Base-by-base conservation (phyloP, 2,113 vertebrate genomes). In the Oncorhynchus gorbuscha region DNA sequence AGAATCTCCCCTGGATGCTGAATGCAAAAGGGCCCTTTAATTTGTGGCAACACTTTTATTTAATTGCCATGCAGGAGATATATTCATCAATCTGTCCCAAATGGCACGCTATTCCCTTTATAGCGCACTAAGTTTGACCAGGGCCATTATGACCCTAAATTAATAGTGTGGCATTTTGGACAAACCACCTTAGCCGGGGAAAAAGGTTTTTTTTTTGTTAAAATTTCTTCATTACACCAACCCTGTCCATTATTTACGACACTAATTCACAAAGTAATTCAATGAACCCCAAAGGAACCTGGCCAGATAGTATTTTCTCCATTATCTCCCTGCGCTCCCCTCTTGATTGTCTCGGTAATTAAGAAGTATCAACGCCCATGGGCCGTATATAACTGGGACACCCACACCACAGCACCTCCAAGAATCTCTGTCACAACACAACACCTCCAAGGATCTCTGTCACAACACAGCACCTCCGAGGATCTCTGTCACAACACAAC, bases 261-360 rank as follows among this genome's bases (percentile, higher is more conserved):
- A 85, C 83, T 88, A 88, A 91, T 90, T 91, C 77, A 35, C 83
- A 72, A 78, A 45, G 78, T 90, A 92, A 92, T 92, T 92, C 80
- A 84, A 92, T 93, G 86, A 92, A 88, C 83, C 87, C 76, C 83
- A 84, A 92, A 93, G 93, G 86, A 93, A 93, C 89, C 88, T 90
- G 88, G 81, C 85, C 78, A 80, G 81, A 85, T 76, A 86, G 74
- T 86, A 79, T 88, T 90, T 91, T 89, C 79, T 85, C 85, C 79
- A 88, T 88, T 90, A 91, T 83, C 85, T 86, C 62, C 48, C 87
- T 79, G 39, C 78, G 61, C 79, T 82, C 71, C 81, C 66, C 74
- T 74, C 80, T 84, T 77, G 76, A 81, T 90, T 88, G 89, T 92
- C 85, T 80, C 28, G 73, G 87, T 92, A 91, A 93, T 92, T 91